A percentile compares a stretch with the other conserved stretches of the same genome.
These are phyloP conservation scores for Lamproptera curius DNA, from an alignment of 2,888 invertebrate species.

Conservation along the genomic window DNA sequence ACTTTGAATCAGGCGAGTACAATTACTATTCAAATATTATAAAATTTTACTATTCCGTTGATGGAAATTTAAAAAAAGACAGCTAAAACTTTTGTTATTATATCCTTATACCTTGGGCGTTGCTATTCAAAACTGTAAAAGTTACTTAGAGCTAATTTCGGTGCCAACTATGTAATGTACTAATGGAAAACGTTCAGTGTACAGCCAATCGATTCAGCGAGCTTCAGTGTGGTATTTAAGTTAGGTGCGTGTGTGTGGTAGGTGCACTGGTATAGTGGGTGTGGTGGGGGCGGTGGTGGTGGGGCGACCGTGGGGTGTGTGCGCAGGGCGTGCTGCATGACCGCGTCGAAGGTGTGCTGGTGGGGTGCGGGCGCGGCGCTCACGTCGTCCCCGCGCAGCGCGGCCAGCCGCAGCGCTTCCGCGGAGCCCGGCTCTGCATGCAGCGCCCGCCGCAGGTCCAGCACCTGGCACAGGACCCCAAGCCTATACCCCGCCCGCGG, in stretches of 20 bases:
- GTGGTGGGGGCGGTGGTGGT: neutral
- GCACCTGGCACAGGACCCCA: conserved; percentile 79
- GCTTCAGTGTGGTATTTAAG: neutral
- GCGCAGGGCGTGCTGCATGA: conserved; percentile 76
- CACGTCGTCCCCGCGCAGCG: conserved; percentile 74
- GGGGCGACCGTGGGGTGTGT: conserved; percentile 57
- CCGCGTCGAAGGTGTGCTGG: conserved; percentile 76
- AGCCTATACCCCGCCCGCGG: conserved; percentile 27
- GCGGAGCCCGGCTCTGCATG: conserved; percentile 83
- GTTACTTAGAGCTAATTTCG: too few species aligned
- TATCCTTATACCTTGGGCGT: too few species aligned
- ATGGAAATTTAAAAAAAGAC: too few species aligned
- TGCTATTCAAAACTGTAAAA: too few species aligned
- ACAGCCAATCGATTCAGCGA: too few species aligned
- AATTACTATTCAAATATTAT: too few species aligned
- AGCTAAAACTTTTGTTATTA: too few species aligned
- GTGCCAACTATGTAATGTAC: too few species aligned
- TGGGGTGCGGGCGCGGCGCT: conserved; percentile 72
- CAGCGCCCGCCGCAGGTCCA: conserved; percentile 88
- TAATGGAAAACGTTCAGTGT: too few species aligned
- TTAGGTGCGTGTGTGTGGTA: neutral
- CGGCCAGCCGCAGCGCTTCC: conserved; percentile 75
- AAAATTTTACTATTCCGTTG: too few species aligned
- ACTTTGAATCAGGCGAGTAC: too few species aligned
- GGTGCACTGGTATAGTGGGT: neutral